These are phyloP conservation scores for Micrastur ruficollis DNA, from an alignment of 2,797 vertebrate species.

Conservation along the genomic window DNA sequence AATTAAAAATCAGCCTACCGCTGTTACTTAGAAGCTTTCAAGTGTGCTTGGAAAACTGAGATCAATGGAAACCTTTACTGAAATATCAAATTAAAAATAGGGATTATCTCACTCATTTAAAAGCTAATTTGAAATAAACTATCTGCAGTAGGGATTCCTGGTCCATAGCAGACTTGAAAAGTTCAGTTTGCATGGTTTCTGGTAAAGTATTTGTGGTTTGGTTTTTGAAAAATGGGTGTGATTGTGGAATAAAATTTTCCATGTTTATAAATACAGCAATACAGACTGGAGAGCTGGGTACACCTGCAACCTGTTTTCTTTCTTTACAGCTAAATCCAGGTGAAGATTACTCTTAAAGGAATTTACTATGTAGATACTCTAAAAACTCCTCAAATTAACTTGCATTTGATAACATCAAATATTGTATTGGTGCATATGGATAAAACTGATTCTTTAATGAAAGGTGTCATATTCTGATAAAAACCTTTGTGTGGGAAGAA, in stretches of 20 bases:
- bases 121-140: slow-evolving; percentile 7
- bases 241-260: neutral
- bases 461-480: neutral
- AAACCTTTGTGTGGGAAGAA: neutral
- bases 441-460: slow-evolving; percentile 18
- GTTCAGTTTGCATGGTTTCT: neutral
- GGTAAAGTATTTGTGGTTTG: neutral
- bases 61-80: neutral
- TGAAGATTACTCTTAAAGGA: neutral
- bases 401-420: neutral
- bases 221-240: neutral
- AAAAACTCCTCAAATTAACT: neutral
- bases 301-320: neutral
- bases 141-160: neutral
- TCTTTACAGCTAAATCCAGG: neutral
- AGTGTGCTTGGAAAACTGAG: neutral
- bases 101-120: neutral
- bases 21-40: slow-evolving; percentile 30
- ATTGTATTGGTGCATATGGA: neutral
- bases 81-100: slow-evolving; percentile 43
- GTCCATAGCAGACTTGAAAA: neutral
- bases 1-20: slow-evolving; percentile 25
- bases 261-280: neutral
- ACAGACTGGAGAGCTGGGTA: neutral
- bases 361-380: neutral